These are phyloP conservation scores for Polypedilum pembai DNA, from an alignment of 1,140 invertebrate genomes.

Conservation along the genomic window DNA sequence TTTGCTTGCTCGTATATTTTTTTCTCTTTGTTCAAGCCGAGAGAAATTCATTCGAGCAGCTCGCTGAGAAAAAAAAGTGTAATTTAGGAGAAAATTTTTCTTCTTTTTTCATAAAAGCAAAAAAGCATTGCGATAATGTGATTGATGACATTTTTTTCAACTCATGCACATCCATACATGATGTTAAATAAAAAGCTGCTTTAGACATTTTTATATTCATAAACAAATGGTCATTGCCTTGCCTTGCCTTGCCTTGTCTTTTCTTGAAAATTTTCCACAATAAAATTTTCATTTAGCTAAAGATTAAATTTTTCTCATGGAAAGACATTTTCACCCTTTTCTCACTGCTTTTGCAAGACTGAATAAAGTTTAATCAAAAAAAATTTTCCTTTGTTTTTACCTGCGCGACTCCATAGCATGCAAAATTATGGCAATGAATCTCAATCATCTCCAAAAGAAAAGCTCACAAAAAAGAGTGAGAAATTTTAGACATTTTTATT, in stretches of 20 bases:
- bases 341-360: neutral
- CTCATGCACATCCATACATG: too few relatives aligned
- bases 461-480: neutral
- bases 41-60: neutral
- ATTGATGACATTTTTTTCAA: conserved; percentile 2
- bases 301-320: too few relatives aligned
- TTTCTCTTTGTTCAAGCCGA: neutral
- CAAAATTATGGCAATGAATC: conserved; percentile 11
- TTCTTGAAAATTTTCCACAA: too few relatives aligned
- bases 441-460: neutral
- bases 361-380: conserved; percentile 1
- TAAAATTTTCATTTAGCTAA: too few relatives aligned
- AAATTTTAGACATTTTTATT: neutral
- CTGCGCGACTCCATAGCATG: neutral
- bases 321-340: too few relatives aligned
- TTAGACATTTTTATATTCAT: too few relatives aligned
- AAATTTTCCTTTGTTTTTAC: neutral
- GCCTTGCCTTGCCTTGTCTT: too few relatives aligned
- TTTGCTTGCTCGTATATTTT: neutral
- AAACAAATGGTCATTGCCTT: too few relatives aligned
- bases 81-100: conserved; percentile 1
- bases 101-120: conserved; percentile 2
- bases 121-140: conserved; percentile 9
- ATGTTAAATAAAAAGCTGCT: too few relatives aligned
- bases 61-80: neutral